Evolutionary conservation across 92 coral and sea anemone species (phyloP), one percentile per base, ranked within the genome.

Genomic region (Isaurus tuberculatus): DNA sequence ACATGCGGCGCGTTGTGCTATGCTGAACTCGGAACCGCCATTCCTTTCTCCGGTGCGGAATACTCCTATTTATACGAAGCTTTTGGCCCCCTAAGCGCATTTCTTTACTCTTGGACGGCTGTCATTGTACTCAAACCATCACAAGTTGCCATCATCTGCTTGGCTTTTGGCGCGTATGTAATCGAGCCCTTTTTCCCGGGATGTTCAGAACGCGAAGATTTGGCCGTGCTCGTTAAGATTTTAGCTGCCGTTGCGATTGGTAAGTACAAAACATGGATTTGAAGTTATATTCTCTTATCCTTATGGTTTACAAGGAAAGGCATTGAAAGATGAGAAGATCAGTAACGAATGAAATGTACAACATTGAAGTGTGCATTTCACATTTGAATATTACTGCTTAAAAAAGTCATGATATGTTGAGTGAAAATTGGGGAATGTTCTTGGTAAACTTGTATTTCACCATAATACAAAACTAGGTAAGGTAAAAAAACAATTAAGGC

Each of bases 191-290:
- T 97, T 74, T 97, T 94, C 43, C 96, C 98, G 1, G 92, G 88
- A 10, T 97, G 99, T 74, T 91, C 89, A 3, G 92, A 83, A 7
- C 84, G 96, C 31, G 86, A 74, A 42, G 98, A 97, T 37, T 81
- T 97, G 9, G 85, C 80, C 5, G 93, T 88, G 1, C 87, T 91
- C 9, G 91, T 97, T 2, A 97, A 97, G 71, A 86, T 97, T 17
- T 66, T 97, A 34, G 98, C 99, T 26, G 99, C 99, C 0, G 67
- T 92, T 40, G 99, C 99, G 33, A 90, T 97, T 13, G 99, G 99
- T 97, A 85, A 89, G 97, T 87, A 26, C 64, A 57, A 0, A 33
- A 60, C 8, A 22, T 60, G 0, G 63, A 9, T 60, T 22, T 60
- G 5, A 19, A 16, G 23, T 19, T 55, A 1, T n/a, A 19, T 55